Evolutionary conservation across 1,140 invertebrate species (phyloP), one percentile per base, ranked within the genome.

Genomic region (Sycophaga agraensis): DNA sequence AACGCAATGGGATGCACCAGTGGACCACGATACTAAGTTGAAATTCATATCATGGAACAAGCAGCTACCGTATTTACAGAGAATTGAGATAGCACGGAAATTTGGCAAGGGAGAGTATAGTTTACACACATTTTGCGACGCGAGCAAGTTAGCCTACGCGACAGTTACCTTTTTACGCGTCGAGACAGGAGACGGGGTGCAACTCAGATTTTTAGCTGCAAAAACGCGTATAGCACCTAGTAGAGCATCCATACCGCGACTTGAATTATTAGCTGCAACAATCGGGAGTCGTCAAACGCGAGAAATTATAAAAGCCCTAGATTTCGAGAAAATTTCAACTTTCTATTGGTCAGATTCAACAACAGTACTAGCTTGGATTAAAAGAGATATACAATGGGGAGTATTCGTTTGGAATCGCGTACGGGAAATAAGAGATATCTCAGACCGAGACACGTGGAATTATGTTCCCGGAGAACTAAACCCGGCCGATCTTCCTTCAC

Each of bases 1-100:
- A 35, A 7, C 57, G 5, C 43, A 51, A 37, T 77, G 70, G 71
- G 70, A 77, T 64, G 35, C 49, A 2, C 34, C 34, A 2, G 62
- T 64, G 28, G 57, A 64, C 26, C 54, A 60, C 0, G 53, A 59
- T 14, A 58, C 63, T 1, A 54, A 22, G 21, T 28, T 31, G 4
- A 50, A 65, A 45, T 70, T 73, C 53, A 8, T 58, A 21, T 59
- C 58, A 21, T 72, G 70, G 66, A 48, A 53, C 19, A 31, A 61
- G 9, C 17, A 70, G 46, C 53, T 69, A n/a, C 1, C 31, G 17
- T 37, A 42, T 34, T 50, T 70, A n/a, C 22, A 34, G 9, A 17
- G 65, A 42, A 66, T 73, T 37, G 48, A 64, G 42, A 66, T 72
- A 26, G 63, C 70, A 19, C 50, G 69, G 61, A 59, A 56, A 14